Evolutionary conservation across 2,113 vertebrate species (phyloP), one percentile per base, ranked within the genome.

Genomic region (Oreochromis spilurus): DNA sequence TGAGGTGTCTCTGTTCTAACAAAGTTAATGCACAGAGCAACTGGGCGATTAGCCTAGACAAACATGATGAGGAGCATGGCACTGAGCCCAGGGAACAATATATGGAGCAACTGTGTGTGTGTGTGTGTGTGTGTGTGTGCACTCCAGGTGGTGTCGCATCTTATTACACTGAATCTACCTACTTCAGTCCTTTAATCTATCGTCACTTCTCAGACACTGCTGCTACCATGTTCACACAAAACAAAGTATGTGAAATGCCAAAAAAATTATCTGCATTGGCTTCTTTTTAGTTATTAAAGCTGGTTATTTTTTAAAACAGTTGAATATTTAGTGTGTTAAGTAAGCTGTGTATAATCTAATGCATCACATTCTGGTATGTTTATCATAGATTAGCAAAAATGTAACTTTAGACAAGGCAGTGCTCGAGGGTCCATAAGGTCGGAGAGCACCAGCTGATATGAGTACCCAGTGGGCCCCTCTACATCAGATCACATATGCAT

Each of bases 1-100:
- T 92, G 81, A 95, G 90, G 91, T 95, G 93, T 95, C 94, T 94
- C 86, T 94, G 91, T 94, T 93, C 88, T 92, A 95, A 94, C 94
- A 91, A 94, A 94, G 94, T 95, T 95, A 94, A 93, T 94, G 93
- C 91, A 65, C 89, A 88, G 91, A 94, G 90, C 45, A 36, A 82
- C 88, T 58, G 85, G 90, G 84, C 87, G 97, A 98, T 97, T 98
- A 98, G 97, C 97, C 97, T 96, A 97, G 97, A 98, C 97, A 97
- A 98, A 98, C 97, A 97, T 95, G 91, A 97, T 96, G 97, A 95
- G 94, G 93, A 97, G 95, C 83, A 12, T 94, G 93, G 95, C 95
- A 94, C 95, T 55, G 95, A 96, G 95, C 95, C 96, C 95, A 96
- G 95, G 95, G 92, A 96, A 95, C 93, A 6, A 84, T 91, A 81